phyloP scores from a whole-genome alignment of 2,113 vertebrate genomes.

The Neofelis nebulosa region DNA sequence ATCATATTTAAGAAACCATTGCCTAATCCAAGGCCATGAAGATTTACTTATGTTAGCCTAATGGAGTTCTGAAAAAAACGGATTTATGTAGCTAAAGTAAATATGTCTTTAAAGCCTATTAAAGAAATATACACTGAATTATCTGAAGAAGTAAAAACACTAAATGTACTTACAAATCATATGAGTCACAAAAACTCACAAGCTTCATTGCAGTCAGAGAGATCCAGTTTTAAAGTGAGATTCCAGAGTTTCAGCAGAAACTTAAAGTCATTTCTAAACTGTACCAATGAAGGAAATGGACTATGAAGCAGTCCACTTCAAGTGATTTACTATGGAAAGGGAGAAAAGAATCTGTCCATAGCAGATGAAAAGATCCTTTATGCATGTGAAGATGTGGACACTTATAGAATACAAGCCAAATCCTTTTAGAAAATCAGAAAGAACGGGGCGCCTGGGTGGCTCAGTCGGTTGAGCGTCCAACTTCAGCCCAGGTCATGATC shows the following conservation, averaged over 20 bases:
- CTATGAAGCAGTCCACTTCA: not conserved
- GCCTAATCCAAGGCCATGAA: not conserved
- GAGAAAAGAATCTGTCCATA: not conserved
- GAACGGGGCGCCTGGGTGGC: not conserved
- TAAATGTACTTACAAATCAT: not conserved
- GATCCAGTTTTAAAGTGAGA: not conserved
- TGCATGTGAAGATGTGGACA: not conserved
- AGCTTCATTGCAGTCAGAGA: not conserved
- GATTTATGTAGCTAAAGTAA: not conserved
- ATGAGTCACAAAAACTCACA: not conserved
- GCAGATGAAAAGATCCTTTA: not conserved
- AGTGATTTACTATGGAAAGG: not conserved
- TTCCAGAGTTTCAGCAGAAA: not conserved
- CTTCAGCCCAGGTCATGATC: no score
- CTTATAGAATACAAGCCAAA: not conserved
- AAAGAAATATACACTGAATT: not conserved
- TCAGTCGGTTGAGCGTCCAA: no score
- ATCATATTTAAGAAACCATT: not conserved
- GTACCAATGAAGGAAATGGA: not conserved
- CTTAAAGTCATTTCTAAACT: not conserved
- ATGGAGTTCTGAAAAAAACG: not conserved
- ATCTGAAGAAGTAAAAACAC: not conserved
- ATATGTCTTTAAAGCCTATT: not conserved
- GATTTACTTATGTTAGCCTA: not conserved
- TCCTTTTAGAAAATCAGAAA: not conserved